Evolutionary conservation across 2,888 invertebrate genomes (phyloP).

Genomic region (Nudaria mundana): DNA sequence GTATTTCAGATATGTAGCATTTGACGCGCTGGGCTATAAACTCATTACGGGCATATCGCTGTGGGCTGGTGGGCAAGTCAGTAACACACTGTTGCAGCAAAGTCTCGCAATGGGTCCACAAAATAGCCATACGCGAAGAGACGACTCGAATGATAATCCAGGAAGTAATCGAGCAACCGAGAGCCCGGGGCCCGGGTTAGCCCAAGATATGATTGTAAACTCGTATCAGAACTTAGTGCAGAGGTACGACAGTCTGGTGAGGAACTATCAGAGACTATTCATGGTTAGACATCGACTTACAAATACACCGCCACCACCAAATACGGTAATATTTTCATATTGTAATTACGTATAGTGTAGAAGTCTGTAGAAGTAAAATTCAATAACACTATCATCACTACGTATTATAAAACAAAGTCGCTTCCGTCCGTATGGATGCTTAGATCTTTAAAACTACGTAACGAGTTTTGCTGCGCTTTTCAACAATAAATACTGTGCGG

Average conservation of each 20-base stretch:
- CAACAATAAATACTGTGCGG: too few species aligned
- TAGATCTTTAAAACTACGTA: too few species aligned
- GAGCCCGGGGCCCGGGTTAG: constrained; percentile 45
- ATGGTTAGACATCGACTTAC: constrained; percentile 71
- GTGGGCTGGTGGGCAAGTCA: constrained; percentile 43
- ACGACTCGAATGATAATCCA: constrained; percentile 45
- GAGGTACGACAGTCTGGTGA: constrained; percentile 73
- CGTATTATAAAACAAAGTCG: too few species aligned
- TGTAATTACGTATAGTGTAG: too few species aligned
- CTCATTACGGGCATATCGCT: constrained; percentile 91
- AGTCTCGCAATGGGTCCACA: constrained; percentile 40
- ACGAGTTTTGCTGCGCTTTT: too few species aligned
- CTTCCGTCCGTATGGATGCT: too few species aligned
- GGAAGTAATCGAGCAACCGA: constrained; percentile 45
- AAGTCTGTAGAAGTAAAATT: too few species aligned
- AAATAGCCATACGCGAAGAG: constrained; percentile 42
- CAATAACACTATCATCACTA: too few species aligned
- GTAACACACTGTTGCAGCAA: constrained; percentile 46
- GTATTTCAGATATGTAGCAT: constrained; percentile 88
- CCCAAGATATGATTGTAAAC: constrained; percentile 70
- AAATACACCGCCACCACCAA: constrained; percentile 62
- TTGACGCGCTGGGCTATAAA: constrained; percentile 90
- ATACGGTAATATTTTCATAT: constrained; percentile 58
- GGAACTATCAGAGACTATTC: constrained; percentile 74
- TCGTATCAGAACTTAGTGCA: constrained; percentile 76